These are phyloP conservation scores for Dasyurus viverrinus DNA, from an alignment of 2,113 vertebrate species.

Conservation along the genomic window DNA sequence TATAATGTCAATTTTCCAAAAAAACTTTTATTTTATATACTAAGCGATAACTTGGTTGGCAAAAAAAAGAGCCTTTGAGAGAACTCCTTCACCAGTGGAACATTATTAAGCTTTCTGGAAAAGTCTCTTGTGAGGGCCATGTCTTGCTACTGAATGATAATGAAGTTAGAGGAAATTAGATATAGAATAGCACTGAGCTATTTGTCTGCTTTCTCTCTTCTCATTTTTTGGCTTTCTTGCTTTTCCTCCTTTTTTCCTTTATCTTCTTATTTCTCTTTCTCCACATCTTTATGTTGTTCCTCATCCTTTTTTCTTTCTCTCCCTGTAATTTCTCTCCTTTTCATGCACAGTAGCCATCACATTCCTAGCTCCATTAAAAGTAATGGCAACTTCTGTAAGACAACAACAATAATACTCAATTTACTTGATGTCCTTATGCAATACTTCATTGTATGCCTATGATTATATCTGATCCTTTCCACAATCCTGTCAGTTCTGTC, in stretches of 20 bases:
- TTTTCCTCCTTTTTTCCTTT: constrained; percentile 35
- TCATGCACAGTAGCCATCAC: neutral
- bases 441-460: neutral
- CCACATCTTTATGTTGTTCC: constrained; percentile 52
- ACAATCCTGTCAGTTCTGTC: neutral
- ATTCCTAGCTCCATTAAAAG: neutral
- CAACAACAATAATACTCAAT: neutral
- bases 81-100: constrained; percentile 76
- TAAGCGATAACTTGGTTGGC: constrained; percentile 73
- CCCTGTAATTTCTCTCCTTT: constrained; percentile 27
- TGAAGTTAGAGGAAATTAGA: constrained; percentile 59
- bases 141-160: constrained; percentile 66
- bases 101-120: constrained; percentile 70
- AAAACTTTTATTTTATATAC: constrained; percentile 77
- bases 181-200: constrained; percentile 53
- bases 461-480: neutral
- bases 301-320: constrained; percentile 56
- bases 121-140: constrained; percentile 47
- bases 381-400: neutral
- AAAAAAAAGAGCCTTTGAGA: constrained; percentile 71
- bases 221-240: neutral
- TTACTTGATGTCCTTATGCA: neutral
- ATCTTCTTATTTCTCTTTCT: constrained; percentile 5
- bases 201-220: neutral
- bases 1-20: constrained; percentile 72